phyloP scores from a whole-genome alignment of 2,113 vertebrate genomes.

The Kryptolebias marmoratus region DNA sequence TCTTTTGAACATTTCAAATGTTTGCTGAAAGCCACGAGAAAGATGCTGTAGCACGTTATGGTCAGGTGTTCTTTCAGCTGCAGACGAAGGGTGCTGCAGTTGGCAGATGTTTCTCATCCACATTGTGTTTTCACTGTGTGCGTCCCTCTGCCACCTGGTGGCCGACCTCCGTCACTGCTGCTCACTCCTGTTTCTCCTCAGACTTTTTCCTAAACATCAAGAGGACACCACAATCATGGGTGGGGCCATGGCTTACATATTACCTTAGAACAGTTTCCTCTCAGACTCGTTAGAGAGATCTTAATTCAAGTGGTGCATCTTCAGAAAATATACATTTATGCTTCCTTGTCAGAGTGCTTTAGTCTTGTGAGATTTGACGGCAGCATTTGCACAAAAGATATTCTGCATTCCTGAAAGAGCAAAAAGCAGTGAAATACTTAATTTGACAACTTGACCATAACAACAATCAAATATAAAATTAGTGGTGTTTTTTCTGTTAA shows the following conservation, averaged over 20 bases:
- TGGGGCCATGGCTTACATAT: conserved; percentile 48
- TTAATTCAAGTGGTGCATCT: neutral
- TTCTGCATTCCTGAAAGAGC: neutral
- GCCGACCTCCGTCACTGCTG: conserved; percentile 46
- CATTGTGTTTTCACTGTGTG: conserved; percentile 39
- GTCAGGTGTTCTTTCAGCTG: conserved; percentile 7
- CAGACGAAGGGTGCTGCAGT: conserved; percentile 23
- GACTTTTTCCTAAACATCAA: conserved; percentile 37
- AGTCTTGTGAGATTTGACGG: neutral
- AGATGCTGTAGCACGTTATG: neutral
- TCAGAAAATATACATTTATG: neutral
- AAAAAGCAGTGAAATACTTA: neutral
- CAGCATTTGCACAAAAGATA: neutral
- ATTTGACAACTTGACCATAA: neutral
- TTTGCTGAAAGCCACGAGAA: neutral
- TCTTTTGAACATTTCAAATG: neutral
- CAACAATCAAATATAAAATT: neutral
- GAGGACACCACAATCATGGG: conserved; percentile 50
- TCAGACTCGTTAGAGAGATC: conserved; percentile 35
- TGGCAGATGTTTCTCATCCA: conserved; percentile 5
- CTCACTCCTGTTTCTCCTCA: conserved; percentile 17
- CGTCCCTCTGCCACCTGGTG: conserved; percentile 79
- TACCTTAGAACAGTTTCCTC: conserved; percentile 17
- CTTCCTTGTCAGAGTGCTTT: neutral
- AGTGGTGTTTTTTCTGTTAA: neutral